phyloP scores from a whole-genome alignment of 2,113 vertebrate genomes.

The Gobius niger region DNA sequence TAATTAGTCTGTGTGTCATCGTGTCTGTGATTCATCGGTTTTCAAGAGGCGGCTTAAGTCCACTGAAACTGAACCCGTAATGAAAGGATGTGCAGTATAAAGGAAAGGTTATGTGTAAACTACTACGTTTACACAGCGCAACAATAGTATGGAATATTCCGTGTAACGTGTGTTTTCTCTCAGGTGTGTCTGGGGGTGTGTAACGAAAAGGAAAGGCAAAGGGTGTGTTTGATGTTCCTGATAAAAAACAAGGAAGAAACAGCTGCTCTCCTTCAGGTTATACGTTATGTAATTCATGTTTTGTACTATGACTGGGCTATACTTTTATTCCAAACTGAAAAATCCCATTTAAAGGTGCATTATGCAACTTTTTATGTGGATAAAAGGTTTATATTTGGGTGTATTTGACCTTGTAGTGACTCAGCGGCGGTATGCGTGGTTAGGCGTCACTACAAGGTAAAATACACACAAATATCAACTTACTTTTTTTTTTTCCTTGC shows the following conservation, averaged over 20 bases:
- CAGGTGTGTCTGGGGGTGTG: conserved; percentile 37
- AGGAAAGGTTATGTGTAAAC: background rate
- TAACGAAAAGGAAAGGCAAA: conserved; percentile 23
- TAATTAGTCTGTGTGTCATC: background rate
- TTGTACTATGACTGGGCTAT: no score
- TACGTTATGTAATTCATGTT: no score
- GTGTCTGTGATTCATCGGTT: background rate
- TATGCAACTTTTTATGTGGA: no score
- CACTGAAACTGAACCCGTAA: background rate
- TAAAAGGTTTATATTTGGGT: no score
- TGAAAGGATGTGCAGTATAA: background rate
- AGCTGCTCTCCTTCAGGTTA: background rate
- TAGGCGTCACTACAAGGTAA: no score
- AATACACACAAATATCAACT: no score
- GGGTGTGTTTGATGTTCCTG: conserved; percentile 30
- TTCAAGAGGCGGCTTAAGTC: background rate
- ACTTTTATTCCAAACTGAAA: no score
- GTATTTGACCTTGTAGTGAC: no score
- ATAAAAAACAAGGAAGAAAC: conserved; percentile 9
- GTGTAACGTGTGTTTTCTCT: conserved; percentile 18
- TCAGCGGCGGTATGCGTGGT: no score
- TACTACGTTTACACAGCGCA: background rate
- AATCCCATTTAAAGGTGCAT: no score
- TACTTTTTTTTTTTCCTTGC: no score
- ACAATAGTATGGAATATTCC: conserved; percentile 22